Evolutionary conservation across 1,140 invertebrate species (phyloP), one percentile per base, ranked within the genome.

Genomic region (Eufriesea mexicana): DNA sequence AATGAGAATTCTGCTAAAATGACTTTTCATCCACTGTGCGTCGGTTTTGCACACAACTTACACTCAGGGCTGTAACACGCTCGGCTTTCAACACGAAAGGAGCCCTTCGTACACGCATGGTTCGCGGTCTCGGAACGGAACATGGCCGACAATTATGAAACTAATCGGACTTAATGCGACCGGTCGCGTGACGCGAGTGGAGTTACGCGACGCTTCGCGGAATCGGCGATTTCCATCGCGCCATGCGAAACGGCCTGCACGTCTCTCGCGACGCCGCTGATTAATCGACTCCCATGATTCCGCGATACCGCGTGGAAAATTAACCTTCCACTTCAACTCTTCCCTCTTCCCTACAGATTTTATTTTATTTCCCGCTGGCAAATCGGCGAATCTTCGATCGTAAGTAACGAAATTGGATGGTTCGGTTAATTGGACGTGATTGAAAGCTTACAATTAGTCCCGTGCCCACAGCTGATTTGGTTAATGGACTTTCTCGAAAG

Each of bases 101-200:
- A 66, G 42, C 10, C 35, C 35, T 35, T 35, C 1, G 35, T 35
- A n/a, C 0, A 10, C 62, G 23, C 23, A 1, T 45, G 10, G 62
- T 1, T 10, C n/a, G 18, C 28, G 18, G 16, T 7, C 16, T 62
- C 16, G 16, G 16, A 8, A 20, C 16, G 16, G 28, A 0, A 62
- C 42, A n/a, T 8, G 28, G 8, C 2, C 25, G 25, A 62, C 51
- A 75, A 62, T 62, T 35, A 49, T 35, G 10, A 75, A 28, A 75
- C 57, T 75, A 49, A 75, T 75, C 55, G 9, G 57, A 23, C 57
- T 61, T 75, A 62, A 75, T 62, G 45, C 57, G 20, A 75, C 35
- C 16, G 59, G 10, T 62, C 45, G 73, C 57, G n/a, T 75, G 57
- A 75, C 57, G 57, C 51, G 14, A 74, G n/a, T n/a, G 2, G 42